These are phyloP conservation scores for Perca schrenkii DNA, from an alignment of 2,113 vertebrate species.

Conservation along the genomic window DNA sequence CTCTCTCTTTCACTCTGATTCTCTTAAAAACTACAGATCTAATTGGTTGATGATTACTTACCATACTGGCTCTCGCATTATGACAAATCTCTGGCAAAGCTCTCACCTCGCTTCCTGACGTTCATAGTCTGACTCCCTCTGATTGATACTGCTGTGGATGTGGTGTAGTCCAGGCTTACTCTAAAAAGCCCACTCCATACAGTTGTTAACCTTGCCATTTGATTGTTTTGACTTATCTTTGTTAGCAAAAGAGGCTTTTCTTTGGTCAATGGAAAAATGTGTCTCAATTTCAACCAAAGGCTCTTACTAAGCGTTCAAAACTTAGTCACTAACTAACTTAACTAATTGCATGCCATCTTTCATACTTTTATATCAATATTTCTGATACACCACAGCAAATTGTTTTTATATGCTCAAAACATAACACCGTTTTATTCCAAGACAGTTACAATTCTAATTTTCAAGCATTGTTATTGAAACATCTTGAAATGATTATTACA, in stretches of 20 bases:
- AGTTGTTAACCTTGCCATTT: slow-evolving; percentile 30
- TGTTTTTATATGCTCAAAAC: neutral
- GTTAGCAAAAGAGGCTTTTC: slow-evolving; percentile 2
- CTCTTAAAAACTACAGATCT: slow-evolving; percentile 63
- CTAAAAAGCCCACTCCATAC: slow-evolving; percentile 20
- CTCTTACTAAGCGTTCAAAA: neutral
- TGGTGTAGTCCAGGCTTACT: slow-evolving; percentile 31
- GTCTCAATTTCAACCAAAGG: neutral
- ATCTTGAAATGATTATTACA: neutral
- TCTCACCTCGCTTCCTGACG: slow-evolving; percentile 41
- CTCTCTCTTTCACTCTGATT: slow-evolving; percentile 44
- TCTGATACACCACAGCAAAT: neutral
- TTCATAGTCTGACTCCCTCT: slow-evolving; percentile 31
- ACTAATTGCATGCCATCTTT: neutral
- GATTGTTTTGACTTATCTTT: slow-evolving; percentile 30
- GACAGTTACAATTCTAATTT: neutral
- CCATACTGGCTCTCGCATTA: slow-evolving; percentile 56
- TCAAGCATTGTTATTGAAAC: neutral
- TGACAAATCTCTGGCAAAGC: slow-evolving; percentile 58
- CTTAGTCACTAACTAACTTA: neutral
- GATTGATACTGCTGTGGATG: slow-evolving; percentile 51
- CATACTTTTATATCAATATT: neutral
- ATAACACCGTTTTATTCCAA: neutral
- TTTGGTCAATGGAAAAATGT: neutral
- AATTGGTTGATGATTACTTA: slow-evolving; percentile 74